These are phyloP conservation scores for Eudasyphora cyanicolor DNA, from an alignment of 2,888 invertebrate genomes.

Conservation along the genomic window DNA sequence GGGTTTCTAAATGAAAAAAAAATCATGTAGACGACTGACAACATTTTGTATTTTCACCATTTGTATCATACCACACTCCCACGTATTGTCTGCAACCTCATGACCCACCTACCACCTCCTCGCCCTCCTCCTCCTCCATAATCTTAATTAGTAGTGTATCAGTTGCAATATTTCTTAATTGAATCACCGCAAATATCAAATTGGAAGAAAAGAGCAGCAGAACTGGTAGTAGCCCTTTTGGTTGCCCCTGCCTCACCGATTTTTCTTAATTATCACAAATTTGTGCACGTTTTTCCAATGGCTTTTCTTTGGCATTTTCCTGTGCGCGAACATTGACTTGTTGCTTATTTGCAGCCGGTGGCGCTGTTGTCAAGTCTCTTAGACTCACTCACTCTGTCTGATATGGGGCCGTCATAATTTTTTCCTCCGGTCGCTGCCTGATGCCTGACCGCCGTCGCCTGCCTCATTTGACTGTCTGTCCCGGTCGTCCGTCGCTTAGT, in stretches of 20 bases:
- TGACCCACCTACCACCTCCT: neutral
- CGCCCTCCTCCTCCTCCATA: neutral
- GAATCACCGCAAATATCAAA: neutral
- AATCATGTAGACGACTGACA: too few relatives aligned
- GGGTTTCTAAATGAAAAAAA: too few relatives aligned
- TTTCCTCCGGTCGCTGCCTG: conserved; percentile 27
- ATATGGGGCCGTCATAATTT: conserved; percentile 33
- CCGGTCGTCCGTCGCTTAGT: conserved; percentile 9
- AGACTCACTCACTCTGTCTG: neutral
- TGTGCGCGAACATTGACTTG: neutral
- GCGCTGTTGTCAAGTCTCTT: conserved; percentile 31
- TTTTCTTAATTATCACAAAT: conserved; percentile 25
- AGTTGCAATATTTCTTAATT: neutral
- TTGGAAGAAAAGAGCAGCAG: neutral
- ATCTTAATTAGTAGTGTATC: neutral
- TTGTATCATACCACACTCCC: neutral
- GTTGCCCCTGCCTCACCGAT: neutral
- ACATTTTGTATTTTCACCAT: neutral
- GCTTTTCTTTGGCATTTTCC: conserved; percentile 5
- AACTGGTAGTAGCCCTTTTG: neutral
- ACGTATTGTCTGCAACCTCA: too few relatives aligned
- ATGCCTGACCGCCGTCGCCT: neutral
- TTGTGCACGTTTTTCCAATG: conserved; percentile 28
- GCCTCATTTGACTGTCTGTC: neutral
- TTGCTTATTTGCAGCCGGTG: neutral